Evolutionary conservation across 2,797 vertebrate genomes (phyloP).

Genomic region (Pelodytes ibericus): DNA sequence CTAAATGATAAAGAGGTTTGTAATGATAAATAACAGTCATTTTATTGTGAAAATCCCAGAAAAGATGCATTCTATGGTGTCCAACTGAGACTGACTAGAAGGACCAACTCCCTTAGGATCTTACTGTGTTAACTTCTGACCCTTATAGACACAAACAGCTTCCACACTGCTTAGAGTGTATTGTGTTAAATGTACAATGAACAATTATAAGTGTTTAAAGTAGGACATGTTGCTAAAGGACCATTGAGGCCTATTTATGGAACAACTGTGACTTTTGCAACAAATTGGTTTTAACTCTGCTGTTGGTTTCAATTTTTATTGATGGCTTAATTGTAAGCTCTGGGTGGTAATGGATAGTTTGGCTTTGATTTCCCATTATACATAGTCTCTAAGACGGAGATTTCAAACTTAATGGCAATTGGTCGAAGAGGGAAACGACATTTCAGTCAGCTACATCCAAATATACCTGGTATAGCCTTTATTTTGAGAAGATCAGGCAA

Average conservation of each 20-base stretch:
- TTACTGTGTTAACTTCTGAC: slow-evolving; percentile 89
- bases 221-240: neutral
- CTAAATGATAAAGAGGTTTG: slow-evolving; percentile 99
- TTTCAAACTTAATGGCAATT: slow-evolving; percentile 76
- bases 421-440: no score
- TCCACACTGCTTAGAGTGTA: slow-evolving; percentile 84
- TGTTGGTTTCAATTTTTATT: slow-evolving; percentile 77
- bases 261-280: neutral
- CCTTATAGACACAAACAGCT: slow-evolving; percentile 77
- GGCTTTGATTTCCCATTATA: slow-evolving; percentile 75
- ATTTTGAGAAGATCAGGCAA: no score
- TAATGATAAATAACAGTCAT: slow-evolving; percentile 99
- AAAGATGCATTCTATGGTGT: slow-evolving; percentile 96
- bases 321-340: slow-evolving; percentile 84
- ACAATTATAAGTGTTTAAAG: slow-evolving; percentile 70
- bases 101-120: slow-evolving; percentile 79
- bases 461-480: no score
- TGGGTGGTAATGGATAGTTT: slow-evolving; percentile 81
- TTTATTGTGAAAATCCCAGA: slow-evolving; percentile 99
- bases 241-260: neutral
- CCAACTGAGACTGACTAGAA: slow-evolving; percentile 88
- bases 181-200: slow-evolving; percentile 82
- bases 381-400: slow-evolving; percentile 67
- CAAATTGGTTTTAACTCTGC: neutral
- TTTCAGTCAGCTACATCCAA: no score